Evolutionary conservation across 2,888 invertebrate genomes (phyloP).

Genomic region (Exephanes ischioxanthus): DNA sequence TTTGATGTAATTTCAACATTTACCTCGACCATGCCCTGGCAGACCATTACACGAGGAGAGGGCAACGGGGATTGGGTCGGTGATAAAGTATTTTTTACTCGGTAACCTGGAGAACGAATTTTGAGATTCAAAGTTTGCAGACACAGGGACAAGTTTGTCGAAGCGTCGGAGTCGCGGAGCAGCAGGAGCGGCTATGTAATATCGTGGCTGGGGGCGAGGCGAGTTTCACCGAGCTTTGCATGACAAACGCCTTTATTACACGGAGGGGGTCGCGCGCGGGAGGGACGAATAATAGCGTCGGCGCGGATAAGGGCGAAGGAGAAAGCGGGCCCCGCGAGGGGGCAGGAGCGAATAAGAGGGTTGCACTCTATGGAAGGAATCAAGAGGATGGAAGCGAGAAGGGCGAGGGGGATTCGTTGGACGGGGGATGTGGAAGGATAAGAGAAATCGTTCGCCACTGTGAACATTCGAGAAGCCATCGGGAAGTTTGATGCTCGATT

Average conservation of each 20-base stretch:
- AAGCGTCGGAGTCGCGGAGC: slow-evolving; percentile 10
- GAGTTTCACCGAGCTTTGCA: slow-evolving; percentile 62
- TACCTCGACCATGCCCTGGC: too few species aligned
- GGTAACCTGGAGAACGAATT: slow-evolving; percentile 23
- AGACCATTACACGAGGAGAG: too few species aligned
- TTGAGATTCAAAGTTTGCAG: slow-evolving; percentile 57
- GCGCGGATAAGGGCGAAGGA: slow-evolving; percentile 19
- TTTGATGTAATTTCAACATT: too few species aligned
- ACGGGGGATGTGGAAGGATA: not conserved
- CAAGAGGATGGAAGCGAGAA: slow-evolving; percentile 19
- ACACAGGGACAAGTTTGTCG: slow-evolving; percentile 30
- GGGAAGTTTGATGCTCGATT: slow-evolving; percentile 35
- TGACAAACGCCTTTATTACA: slow-evolving; percentile 66
- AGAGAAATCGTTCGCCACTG: slow-evolving; percentile 44
- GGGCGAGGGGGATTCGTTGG: not conserved
- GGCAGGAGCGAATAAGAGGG: slow-evolving; percentile 42
- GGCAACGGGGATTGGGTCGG: not conserved
- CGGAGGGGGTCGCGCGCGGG: not conserved
- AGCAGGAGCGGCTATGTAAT: slow-evolving; percentile 47
- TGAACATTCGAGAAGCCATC: slow-evolving; percentile 36
- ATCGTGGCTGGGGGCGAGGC: slow-evolving; percentile 35
- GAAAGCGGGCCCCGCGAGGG: slow-evolving; percentile 26
- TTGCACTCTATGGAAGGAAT: slow-evolving; percentile 18
- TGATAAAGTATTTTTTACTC: slow-evolving; percentile 16
- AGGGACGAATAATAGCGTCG: slow-evolving; percentile 38